Evolutionary conservation across 2,888 invertebrate species (phyloP).

Genomic region (Plagiodera versicolora): DNA sequence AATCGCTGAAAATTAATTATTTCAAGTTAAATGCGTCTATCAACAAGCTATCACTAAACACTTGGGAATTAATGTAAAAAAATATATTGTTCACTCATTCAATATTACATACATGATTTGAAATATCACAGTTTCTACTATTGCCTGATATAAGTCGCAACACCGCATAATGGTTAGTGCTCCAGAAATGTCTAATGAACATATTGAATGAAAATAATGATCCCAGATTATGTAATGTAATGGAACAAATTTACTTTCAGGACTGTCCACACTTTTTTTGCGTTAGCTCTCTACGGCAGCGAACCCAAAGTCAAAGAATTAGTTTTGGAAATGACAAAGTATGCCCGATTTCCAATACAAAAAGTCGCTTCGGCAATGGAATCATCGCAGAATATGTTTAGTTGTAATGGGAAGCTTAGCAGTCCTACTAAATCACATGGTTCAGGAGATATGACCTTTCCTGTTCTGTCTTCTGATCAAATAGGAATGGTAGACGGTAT

Average conservation of each 20-base stretch:
- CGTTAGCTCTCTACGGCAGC: constrained; percentile 57
- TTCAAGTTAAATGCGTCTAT: no score
- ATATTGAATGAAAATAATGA: no score
- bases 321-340: constrained; percentile 50
- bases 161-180: no score
- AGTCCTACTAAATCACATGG: constrained; percentile 2
- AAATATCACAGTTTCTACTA: no score
- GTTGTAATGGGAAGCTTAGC: neutral
- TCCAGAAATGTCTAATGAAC: no score
- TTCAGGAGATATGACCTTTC: constrained; percentile 34
- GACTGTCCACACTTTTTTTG: constrained; percentile 57
- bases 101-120: no score
- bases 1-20: no score
- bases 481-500: constrained; percentile 45
- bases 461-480: constrained; percentile 46
- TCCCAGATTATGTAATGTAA: no score
- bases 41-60: no score
- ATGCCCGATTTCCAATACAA: constrained; percentile 39
- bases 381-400: constrained; percentile 36
- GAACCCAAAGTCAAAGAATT: constrained; percentile 53
- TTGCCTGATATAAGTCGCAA: no score
- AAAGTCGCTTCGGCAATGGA: constrained; percentile 43
- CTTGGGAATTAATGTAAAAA: no score
- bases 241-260: constrained; percentile 39
- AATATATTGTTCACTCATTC: no score